phyloP scores from a whole-genome alignment of 23 tunicate species.

The Phallusia fumigata region DNA sequence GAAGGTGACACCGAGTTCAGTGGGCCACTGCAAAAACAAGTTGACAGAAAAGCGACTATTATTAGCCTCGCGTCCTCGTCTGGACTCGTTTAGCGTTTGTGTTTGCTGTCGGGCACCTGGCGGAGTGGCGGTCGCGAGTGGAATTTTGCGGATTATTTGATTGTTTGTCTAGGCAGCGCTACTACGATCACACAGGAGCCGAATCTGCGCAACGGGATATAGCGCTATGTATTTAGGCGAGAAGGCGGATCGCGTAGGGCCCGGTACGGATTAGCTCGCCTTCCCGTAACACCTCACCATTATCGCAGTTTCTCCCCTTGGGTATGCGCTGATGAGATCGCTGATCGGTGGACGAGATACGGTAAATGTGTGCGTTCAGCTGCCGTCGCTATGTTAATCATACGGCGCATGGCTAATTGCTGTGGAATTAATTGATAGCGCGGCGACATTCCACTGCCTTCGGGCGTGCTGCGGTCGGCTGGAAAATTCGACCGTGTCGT shows the following conservation, averaged over 20 bases:
- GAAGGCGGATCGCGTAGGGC: background rate
- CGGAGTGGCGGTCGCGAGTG: slow-evolving; percentile 3
- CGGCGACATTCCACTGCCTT: slow-evolving; percentile 1
- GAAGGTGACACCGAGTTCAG: background rate
- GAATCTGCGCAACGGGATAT: background rate
- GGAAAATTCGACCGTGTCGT: background rate
- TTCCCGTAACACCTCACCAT: slow-evolving; percentile 14
- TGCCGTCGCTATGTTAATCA: background rate
- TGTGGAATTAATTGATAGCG: background rate
- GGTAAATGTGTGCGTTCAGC: background rate
- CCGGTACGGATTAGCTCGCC: slow-evolving; percentile 7
- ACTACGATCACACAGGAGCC: background rate
- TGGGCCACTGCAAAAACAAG: background rate
- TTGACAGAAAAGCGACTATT: background rate
- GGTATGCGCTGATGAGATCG: slow-evolving; percentile 1
- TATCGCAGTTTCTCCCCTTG: background rate
- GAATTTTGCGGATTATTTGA: slow-evolving; percentile 14
- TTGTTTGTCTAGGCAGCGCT: slow-evolving; percentile 8
- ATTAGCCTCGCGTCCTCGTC: background rate
- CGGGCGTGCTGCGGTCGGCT: background rate
- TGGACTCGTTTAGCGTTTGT: slow-evolving; percentile 1
- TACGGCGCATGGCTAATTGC: background rate
- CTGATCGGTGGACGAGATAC: background rate
- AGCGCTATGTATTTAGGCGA: background rate
- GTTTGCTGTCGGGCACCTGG: slow-evolving; percentile 12